Conservation (phyloP, 2,888 invertebrate genomes). For the Metopia argyrocephala region DNA sequence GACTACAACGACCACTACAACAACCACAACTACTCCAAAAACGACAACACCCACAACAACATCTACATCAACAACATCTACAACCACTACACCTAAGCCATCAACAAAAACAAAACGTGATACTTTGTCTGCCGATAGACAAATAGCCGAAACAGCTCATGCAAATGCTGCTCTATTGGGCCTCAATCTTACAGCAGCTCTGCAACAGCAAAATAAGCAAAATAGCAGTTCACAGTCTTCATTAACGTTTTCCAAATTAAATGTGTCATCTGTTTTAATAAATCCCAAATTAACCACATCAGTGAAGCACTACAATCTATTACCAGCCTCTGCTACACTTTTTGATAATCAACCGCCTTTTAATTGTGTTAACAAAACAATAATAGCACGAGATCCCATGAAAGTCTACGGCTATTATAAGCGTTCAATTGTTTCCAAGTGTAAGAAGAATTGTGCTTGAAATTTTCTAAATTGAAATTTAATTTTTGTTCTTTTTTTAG, state of each 20-base stretch:
- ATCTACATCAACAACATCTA: constrained; percentile 73
- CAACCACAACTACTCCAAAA: constrained; percentile 76
- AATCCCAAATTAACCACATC: constrained; percentile 44
- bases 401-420: constrained; percentile 87
- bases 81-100: constrained; percentile 75
- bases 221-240: constrained; percentile 27
- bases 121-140: constrained; percentile 45
- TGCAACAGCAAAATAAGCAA: constrained; percentile 49
- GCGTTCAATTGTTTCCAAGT: constrained; percentile 83
- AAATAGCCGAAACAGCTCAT: constrained; percentile 65
- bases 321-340: constrained; percentile 18
- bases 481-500: constrained; percentile 79
- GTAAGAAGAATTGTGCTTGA: constrained; percentile 80
- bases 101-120: constrained; percentile 69
- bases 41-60: constrained; percentile 79
- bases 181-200: constrained; percentile 69
- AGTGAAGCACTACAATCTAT: constrained; percentile 63
- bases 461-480: neutral
- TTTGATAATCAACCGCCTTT: constrained; percentile 65
- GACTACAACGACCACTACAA: constrained; percentile 79
- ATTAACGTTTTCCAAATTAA: too few relatives aligned
- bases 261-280: constrained; percentile 39
- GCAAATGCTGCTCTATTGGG: constrained; percentile 73
- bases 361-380: constrained; percentile 81
- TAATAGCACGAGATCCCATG: constrained; percentile 83